A percentile compares a stretch with the other conserved stretches of the same genome.
Evolutionary conservation across 2,888 invertebrate genomes (phyloP).

Genomic region (Ormia ochracea): DNA sequence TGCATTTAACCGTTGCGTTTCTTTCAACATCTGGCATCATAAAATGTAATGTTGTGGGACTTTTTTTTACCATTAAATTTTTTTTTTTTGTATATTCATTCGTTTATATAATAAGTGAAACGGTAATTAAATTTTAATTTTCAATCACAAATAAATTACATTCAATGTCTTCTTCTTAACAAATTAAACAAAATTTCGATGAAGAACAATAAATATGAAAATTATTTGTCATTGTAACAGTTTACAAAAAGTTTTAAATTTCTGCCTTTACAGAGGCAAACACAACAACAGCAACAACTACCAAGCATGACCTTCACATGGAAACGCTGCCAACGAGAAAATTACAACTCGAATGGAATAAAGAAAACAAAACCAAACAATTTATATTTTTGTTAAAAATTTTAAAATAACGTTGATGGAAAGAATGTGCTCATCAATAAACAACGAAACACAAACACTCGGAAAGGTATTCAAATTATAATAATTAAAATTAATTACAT

Average conservation of each 20-base stretch:
- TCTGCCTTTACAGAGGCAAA: not conserved
- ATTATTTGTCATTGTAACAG: conserved; percentile 71
- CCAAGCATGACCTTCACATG: conserved; percentile 71
- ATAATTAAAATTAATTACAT: no score
- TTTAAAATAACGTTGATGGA: not conserved
- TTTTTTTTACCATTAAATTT: no score
- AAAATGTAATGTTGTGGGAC: no score
- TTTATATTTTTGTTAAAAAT: not conserved
- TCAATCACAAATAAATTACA: not conserved
- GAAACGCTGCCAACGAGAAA: conserved; percentile 75
- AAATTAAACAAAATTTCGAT: conserved; percentile 13
- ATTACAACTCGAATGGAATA: conserved; percentile 65
- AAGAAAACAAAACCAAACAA: conserved; percentile 3
- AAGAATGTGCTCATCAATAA: not conserved
- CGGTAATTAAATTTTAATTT: conserved; percentile 22
- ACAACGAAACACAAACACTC: no score
- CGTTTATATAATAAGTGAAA: not conserved
- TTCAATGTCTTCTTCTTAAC: conserved; percentile 11
- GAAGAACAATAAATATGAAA: not conserved
- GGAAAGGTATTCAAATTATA: no score
- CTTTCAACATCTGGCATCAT: no score
- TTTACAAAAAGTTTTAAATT: conserved; percentile 64
- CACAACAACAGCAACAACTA: conserved; percentile 17
- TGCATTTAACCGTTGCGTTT: no score
- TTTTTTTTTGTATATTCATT: not conserved